Evolutionary conservation across 2,888 invertebrate genomes (phyloP), one percentile per base, ranked within the genome.

Genomic region (Nemurella pictetii): DNA sequence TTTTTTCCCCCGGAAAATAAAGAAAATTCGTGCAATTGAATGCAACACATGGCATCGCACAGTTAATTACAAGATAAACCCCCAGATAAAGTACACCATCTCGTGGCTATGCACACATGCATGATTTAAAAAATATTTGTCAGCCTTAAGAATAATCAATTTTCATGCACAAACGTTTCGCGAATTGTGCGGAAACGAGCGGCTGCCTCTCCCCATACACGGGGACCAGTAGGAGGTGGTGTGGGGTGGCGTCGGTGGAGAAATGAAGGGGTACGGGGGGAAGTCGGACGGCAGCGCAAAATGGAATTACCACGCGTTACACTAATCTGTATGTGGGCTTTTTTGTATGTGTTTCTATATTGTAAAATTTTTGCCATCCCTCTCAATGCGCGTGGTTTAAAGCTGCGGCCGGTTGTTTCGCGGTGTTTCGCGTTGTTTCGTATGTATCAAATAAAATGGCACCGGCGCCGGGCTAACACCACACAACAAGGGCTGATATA

Each of bases 401-500:
- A 55, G 55, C 55, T 55, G 3, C 20, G 55, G 55, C 55, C 55
- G 55, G 9, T 55, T 20, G 55, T 1, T n/a, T 55, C 55, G 35
- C 12, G 35, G 1, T 55, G 55, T 55, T 15, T 55, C 55, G 55
- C 55, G 1, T 20, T 55, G 9, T 55, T 7, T 15, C 55, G 55
- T n/a, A n/a, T n/a, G n/a, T n/a, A n/a, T 55, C 55, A 55, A 35
- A 3, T 55, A n/a, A n/a, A n/a, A n/a, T n/a, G n/a, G n/a, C n/a
- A n/a, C n/a, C n/a, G 55, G 15, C 20, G 20, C 9, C 55, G n/a
- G n/a, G n/a, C n/a, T n/a, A n/a, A n/a, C n/a, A n/a, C n/a, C n/a
- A n/a, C 74, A 74, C 20, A 78, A 78, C 78, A 78, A 78, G 78
- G 27, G 78, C 78, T 78, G 30, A 78, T 78, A 27, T 78, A 78